These are phyloP conservation scores for Argyra leucocephala DNA, from an alignment of 2,888 invertebrate species.

Conservation along the genomic window DNA sequence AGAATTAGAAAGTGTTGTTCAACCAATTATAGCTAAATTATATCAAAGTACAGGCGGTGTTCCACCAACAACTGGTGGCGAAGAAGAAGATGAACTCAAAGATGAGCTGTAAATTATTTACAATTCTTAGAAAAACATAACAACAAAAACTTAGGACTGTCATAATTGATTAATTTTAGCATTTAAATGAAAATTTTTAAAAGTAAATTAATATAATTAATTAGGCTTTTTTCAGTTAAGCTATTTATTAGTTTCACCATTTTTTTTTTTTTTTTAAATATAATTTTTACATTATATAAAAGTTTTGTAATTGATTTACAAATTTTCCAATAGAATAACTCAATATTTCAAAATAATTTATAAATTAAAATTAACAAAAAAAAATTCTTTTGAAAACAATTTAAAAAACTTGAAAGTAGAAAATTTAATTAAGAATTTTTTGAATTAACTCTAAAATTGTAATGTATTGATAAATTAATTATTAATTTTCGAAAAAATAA, in stretches of 20 bases:
- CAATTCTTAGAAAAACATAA: not conserved
- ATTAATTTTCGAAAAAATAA: too few species aligned
- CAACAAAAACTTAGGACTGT: slow-evolving; percentile 14
- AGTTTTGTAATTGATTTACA: not conserved
- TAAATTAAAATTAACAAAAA: too few species aligned
- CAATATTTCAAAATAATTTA: too few species aligned
- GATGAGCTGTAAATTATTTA: slow-evolving; percentile 61
- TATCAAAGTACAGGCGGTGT: slow-evolving; percentile 79
- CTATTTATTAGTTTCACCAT: slow-evolving; percentile 9
- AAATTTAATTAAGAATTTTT: too few species aligned
- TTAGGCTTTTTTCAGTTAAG: slow-evolving; percentile 1
- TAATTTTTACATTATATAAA: not conserved
- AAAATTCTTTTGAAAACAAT: too few species aligned
- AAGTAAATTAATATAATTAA: not conserved
- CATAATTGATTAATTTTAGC: slow-evolving; percentile 5
- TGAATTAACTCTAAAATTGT: too few species aligned
- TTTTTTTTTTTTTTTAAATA: not conserved
- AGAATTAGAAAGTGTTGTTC: slow-evolving; percentile 85
- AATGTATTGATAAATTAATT: too few species aligned
- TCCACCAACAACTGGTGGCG: slow-evolving; percentile 59
- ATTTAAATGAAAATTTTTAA: not conserved
- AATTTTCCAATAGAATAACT: not conserved
- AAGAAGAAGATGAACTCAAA: slow-evolving; percentile 66
- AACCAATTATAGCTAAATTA: slow-evolving; percentile 94
- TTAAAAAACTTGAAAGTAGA: too few species aligned